Conservation (phyloP, 92 coral and sea anemone species). For the Parazoanthus darwini region DNA sequence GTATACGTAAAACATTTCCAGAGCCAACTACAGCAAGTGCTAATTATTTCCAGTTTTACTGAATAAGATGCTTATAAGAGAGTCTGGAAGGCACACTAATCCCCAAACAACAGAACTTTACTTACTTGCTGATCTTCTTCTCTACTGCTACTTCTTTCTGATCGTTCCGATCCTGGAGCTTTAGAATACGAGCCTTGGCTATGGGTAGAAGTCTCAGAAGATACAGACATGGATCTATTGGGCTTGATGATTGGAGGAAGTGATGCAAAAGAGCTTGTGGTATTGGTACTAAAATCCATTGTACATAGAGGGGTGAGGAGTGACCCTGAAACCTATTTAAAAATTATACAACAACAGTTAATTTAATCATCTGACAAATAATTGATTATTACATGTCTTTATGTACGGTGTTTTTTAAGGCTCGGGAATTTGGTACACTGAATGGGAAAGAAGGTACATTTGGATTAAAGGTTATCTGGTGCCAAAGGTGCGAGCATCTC, state of each 20-base stretch:
- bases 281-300: slow-evolving; percentile 31
- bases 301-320: slow-evolving; percentile 39
- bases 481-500: too few relatives aligned
- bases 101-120: not conserved
- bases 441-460: too few relatives aligned
- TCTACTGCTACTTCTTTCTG: slow-evolving; percentile 90
- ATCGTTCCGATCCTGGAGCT: slow-evolving; percentile 98
- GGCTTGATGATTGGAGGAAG: slow-evolving; percentile 66
- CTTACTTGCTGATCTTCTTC: slow-evolving; percentile 92
- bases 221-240: slow-evolving; percentile 88
- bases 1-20: too few relatives aligned
- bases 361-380: not conserved
- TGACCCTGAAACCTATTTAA: slow-evolving; percentile 22
- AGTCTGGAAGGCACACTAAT: too few relatives aligned
- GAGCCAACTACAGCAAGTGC: too few relatives aligned
- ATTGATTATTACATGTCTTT: too few relatives aligned
- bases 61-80: too few relatives aligned
- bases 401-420: too few relatives aligned
- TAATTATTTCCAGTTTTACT: too few relatives aligned
- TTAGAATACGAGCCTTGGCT: slow-evolving; percentile 83
- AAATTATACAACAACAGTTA: not conserved
- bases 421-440: too few relatives aligned
- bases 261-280: slow-evolving; percentile 29
- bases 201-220: slow-evolving; percentile 84
- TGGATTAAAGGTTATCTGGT: too few relatives aligned